A percentile compares a stretch with the other conserved stretches of the same genome.
Evolutionary conservation across 2,113 vertebrate species (phyloP).

Genomic region (Cyanoderma ruficeps): DNA sequence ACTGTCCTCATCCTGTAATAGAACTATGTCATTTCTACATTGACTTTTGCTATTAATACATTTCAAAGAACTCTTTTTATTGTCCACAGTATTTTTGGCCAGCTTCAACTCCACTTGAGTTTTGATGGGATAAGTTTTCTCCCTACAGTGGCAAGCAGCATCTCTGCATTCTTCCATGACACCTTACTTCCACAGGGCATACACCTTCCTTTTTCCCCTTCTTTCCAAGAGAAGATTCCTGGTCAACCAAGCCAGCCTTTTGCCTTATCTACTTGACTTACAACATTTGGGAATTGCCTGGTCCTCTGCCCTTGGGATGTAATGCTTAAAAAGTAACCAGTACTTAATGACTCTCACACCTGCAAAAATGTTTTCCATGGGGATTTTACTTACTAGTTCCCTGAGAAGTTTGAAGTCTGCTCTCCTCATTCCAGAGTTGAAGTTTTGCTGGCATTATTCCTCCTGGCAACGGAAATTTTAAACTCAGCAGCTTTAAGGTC

Average conservation of each 20-base stretch:
- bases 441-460: background rate
- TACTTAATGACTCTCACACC: background rate
- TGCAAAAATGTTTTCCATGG: background rate
- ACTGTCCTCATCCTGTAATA: rapidly evolving
- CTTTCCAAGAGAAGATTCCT: background rate
- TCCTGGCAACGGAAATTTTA: background rate
- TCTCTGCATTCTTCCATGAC: background rate
- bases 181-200: background rate
- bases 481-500: rapidly evolving
- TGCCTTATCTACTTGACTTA: background rate
- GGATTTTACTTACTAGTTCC: background rate
- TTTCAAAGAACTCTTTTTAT: background rate
- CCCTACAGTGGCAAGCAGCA: background rate
- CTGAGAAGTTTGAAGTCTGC: background rate
- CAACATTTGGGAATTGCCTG: background rate
- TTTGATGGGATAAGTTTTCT: background rate
- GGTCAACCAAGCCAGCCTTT: background rate
- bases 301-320: background rate
- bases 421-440: background rate
- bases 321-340: background rate
- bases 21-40: background rate
- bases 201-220: background rate
- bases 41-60: background rate
- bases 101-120: background rate
- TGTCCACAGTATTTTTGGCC: background rate